Percentiles rank a stretch among this genome's conserved stretches.
These are phyloP conservation scores for Trypoxylon attenuatum DNA, from an alignment of 2,888 invertebrate species.

Conservation along the genomic window DNA sequence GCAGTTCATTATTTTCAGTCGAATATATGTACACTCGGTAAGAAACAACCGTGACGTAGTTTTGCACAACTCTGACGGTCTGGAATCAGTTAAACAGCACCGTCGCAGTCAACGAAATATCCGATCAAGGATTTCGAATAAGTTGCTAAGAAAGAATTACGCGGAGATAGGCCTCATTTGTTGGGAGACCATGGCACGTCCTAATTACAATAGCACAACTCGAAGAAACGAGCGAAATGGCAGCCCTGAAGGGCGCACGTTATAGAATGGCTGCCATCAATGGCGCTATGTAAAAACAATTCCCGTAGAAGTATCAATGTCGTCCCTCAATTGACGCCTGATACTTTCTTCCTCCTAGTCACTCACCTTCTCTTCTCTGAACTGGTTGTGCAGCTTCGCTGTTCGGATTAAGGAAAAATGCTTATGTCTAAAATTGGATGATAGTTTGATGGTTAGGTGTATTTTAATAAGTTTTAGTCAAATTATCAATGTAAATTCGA, in stretches of 20 bases:
- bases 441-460: no score
- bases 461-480: no score
- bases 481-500: no score
- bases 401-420: no score
- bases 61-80: not conserved
- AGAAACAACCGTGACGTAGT: not conserved
- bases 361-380: no score
- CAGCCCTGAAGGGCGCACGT: constrained; percentile 48
- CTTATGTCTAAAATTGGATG: no score
- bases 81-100: not conserved
- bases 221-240: constrained; percentile 25
- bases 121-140: not conserved
- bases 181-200: not conserved
- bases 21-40: not conserved
- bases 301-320: constrained; percentile 21
- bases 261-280: constrained; percentile 50
- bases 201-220: constrained; percentile 24
- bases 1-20: not conserved
- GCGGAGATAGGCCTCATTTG: not conserved
- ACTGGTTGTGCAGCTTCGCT: no score
- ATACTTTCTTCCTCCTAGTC: no score
- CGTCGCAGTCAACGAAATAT: not conserved
- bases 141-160: not conserved
- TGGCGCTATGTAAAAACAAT: constrained; percentile 32
- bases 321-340: constrained; percentile 2